Percentiles rank a stretch among this genome's conserved stretches.
These are phyloP conservation scores for Actinostola sp. DNA, from an alignment of 92 coral and sea anemone species.

Conservation along the genomic window DNA sequence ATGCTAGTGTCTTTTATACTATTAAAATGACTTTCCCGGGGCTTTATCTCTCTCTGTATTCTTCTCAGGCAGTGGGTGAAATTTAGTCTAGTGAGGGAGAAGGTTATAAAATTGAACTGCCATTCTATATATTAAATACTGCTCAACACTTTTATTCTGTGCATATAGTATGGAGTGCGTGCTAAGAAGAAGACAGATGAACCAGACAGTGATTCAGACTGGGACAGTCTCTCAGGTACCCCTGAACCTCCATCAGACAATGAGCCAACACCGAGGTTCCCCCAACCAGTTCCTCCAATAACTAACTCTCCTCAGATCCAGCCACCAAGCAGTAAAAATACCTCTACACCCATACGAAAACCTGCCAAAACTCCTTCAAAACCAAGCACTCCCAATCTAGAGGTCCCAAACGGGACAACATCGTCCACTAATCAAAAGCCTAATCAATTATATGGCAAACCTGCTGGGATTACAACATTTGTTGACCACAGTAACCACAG, in stretches of 20 bases:
- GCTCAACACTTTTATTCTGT: too few species aligned
- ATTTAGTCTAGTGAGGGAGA: too few species aligned
- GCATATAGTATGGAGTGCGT: conserved; percentile 51
- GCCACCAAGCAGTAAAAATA: conserved; percentile 6
- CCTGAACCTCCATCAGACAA: conserved; percentile 76
- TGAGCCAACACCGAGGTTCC: conserved; percentile 66
- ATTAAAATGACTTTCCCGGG: too few species aligned
- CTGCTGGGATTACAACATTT: conserved; percentile 67
- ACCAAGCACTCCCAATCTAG: background rate
- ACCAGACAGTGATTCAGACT: conserved; percentile 92
- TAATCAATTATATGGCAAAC: conserved; percentile 75
- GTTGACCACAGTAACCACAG: conserved; percentile 60
- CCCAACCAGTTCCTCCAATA: conserved; percentile 69
- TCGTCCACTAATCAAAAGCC: conserved; percentile 54
- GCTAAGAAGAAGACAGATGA: conserved; percentile 28
- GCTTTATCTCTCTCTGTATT: too few species aligned
- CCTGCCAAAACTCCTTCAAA: conserved; percentile 40
- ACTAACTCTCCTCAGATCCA: conserved; percentile 27
- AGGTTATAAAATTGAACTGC: too few species aligned
- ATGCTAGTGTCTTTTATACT: too few species aligned
- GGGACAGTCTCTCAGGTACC: conserved; percentile 98
- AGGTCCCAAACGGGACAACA: too few species aligned
- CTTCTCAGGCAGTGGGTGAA: too few species aligned
- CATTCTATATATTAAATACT: too few species aligned
- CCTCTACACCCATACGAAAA: conserved; percentile 24